Evolutionary conservation across 2,888 invertebrate genomes (phyloP).

Genomic region (Pocota personata): DNA sequence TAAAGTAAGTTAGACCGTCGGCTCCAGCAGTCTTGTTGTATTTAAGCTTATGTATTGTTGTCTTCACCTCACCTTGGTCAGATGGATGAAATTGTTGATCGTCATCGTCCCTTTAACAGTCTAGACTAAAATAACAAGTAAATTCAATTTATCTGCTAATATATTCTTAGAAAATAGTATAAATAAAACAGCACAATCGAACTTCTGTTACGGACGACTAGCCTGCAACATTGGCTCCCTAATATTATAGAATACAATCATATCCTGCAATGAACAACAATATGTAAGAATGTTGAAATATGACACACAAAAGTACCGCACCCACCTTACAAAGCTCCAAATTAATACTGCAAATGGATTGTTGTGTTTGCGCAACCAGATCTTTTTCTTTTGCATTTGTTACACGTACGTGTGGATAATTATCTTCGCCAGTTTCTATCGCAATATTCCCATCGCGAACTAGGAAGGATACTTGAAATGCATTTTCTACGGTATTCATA

Average conservation of each 20-base stretch:
- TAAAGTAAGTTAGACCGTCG: too few species aligned
- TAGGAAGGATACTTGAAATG: slow-evolving; percentile 85
- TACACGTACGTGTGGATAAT: slow-evolving; percentile 77
- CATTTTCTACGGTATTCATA: slow-evolving; percentile 85
- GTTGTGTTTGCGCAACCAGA: slow-evolving; percentile 69
- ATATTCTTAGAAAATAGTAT: neutral
- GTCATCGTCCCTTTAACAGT: too few species aligned
- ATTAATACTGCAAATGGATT: slow-evolving; percentile 78
- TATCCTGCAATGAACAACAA: slow-evolving; percentile 75
- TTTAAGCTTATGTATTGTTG: too few species aligned
- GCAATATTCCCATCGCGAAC: slow-evolving; percentile 84
- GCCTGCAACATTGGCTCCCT: slow-evolving; percentile 76
- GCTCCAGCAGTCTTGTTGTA: too few species aligned
- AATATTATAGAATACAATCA: slow-evolving; percentile 77
- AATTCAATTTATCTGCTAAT: neutral
- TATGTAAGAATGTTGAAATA: neutral
- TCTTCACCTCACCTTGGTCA: too few species aligned
- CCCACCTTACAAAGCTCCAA: slow-evolving; percentile 76
- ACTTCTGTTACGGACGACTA: neutral
- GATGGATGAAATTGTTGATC: too few species aligned
- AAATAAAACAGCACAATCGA: neutral
- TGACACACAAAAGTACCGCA: neutral
- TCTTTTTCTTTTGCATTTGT: slow-evolving; percentile 68
- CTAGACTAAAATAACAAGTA: neutral
- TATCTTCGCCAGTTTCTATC: slow-evolving; percentile 82